These are phyloP conservation scores for Chaetodon auriga DNA, from an alignment of 2,113 vertebrate genomes.

Conservation along the genomic window DNA sequence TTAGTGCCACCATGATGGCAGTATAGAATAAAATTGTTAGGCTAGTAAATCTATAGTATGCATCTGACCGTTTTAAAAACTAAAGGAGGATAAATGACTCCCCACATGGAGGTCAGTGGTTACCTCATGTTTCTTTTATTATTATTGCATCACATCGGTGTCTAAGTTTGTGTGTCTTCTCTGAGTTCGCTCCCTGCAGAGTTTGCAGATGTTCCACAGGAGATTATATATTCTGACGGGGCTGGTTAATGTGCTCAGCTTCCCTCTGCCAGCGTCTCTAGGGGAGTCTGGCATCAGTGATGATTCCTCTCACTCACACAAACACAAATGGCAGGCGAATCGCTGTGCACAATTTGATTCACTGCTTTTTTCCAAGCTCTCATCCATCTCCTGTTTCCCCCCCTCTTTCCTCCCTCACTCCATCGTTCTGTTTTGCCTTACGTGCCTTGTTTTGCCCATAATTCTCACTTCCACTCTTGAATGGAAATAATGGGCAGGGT, in stretches of 20 bases:
- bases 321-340: constrained; percentile 1
- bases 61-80: background rate
- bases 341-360: constrained; percentile 1
- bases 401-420: background rate
- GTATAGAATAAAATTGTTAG: background rate
- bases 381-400: constrained; percentile 25
- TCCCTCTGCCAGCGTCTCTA: background rate
- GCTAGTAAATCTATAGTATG: background rate
- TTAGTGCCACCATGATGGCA: background rate
- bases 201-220: constrained; percentile 29
- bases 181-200: background rate
- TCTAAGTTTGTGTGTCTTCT: background rate
- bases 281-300: constrained; percentile 7
- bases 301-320: constrained; percentile 8
- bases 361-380: background rate
- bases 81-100: background rate
- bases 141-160: background rate
- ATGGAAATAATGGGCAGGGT: background rate
- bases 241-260: constrained; percentile 24
- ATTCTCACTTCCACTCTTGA: background rate
- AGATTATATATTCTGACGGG: constrained; percentile 27
- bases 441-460: background rate
- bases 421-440: background rate
- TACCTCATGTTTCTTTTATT: background rate
- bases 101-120: background rate